phyloP scores from a whole-genome alignment of 2,888 invertebrate species.

The Oscheius onirici region DNA sequence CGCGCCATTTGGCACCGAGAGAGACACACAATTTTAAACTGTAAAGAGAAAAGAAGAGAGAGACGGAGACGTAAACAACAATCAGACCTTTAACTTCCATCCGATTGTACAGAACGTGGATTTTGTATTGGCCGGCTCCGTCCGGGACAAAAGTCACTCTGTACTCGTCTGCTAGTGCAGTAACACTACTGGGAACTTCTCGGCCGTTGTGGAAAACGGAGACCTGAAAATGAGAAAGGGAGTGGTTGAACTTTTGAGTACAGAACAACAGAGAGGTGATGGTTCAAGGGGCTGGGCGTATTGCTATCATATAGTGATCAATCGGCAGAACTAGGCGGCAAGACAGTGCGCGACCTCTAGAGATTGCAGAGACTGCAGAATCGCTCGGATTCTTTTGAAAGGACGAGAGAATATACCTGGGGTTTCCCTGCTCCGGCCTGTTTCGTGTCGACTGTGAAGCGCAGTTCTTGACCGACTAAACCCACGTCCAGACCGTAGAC shows the following conservation, averaged over 20 bases:
- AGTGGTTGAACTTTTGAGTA: not conserved
- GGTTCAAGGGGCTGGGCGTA: slow-evolving; percentile 20
- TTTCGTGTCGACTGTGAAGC: slow-evolving; percentile 68
- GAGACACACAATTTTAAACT: not conserved
- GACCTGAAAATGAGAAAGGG: slow-evolving; percentile 52
- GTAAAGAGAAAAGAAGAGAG: too few species aligned
- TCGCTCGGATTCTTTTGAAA: not conserved
- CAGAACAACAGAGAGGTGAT: not conserved
- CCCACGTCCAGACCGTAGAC: slow-evolving; percentile 74
- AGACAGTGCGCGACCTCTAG: slow-evolving; percentile 5
- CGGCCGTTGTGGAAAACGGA: slow-evolving; percentile 68
- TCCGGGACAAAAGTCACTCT: slow-evolving; percentile 75
- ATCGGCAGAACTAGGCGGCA: not conserved
- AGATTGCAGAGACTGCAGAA: slow-evolving; percentile 13
- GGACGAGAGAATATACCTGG: slow-evolving; percentile 42
- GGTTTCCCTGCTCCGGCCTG: slow-evolving; percentile 68
- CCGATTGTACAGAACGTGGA: slow-evolving; percentile 93
- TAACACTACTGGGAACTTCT: slow-evolving; percentile 77
- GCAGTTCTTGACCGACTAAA: slow-evolving; percentile 71
- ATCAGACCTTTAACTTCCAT: slow-evolving; percentile 81
- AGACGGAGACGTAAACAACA: too few species aligned
- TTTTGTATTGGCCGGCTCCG: slow-evolving; percentile 78
- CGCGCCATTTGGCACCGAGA: not conserved
- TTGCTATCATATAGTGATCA: slow-evolving; percentile 33
- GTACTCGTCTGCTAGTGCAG: slow-evolving; percentile 41